These are phyloP conservation scores for Cirrhinus molitorella DNA, from an alignment of 2,797 vertebrate species.

Conservation along the genomic window DNA sequence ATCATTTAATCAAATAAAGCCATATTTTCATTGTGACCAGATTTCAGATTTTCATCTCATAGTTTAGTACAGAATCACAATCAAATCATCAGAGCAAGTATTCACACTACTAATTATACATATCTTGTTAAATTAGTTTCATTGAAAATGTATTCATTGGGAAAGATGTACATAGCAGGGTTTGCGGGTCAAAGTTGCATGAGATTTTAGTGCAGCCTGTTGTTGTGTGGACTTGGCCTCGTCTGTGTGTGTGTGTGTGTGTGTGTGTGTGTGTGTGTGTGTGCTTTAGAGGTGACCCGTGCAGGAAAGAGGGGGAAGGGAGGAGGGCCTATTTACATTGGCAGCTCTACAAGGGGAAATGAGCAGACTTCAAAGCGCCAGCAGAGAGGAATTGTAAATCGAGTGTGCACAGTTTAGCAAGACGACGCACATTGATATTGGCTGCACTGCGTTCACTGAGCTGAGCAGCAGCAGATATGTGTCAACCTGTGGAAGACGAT, in stretches of 20 bases:
- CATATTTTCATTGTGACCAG: not conserved
- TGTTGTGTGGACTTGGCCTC: conserved; percentile 62
- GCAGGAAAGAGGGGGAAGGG: conserved; percentile 74
- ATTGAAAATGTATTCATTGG: not conserved
- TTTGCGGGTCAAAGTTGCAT: conserved; percentile 20
- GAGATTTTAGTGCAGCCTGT: conserved; percentile 52
- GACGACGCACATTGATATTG: conserved; percentile 69
- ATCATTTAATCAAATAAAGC: not conserved
- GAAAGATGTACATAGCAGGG: not conserved
- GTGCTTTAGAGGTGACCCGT: conserved; percentile 71
- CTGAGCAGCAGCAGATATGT: conserved; percentile 24
- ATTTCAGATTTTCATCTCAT: not conserved
- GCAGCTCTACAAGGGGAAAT: conserved; percentile 82
- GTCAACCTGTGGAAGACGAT: conserved; percentile 26
- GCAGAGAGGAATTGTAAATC: conserved; percentile 75
- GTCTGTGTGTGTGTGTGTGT: conserved; percentile 49
- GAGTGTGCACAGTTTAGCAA: conserved; percentile 70
- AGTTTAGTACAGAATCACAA: not conserved
- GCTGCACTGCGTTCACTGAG: conserved; percentile 7
- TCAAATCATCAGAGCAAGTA: not conserved
- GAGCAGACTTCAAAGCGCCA: conserved; percentile 85
- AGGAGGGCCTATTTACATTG: conserved; percentile 82
- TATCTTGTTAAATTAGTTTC: not conserved
- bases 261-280: conserved; percentile 48
- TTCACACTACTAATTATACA: not conserved